Percentiles rank a stretch among this genome's conserved stretches.
These are phyloP conservation scores for Andrena fulva DNA, from an alignment of 2,888 invertebrate genomes.

Conservation along the genomic window DNA sequence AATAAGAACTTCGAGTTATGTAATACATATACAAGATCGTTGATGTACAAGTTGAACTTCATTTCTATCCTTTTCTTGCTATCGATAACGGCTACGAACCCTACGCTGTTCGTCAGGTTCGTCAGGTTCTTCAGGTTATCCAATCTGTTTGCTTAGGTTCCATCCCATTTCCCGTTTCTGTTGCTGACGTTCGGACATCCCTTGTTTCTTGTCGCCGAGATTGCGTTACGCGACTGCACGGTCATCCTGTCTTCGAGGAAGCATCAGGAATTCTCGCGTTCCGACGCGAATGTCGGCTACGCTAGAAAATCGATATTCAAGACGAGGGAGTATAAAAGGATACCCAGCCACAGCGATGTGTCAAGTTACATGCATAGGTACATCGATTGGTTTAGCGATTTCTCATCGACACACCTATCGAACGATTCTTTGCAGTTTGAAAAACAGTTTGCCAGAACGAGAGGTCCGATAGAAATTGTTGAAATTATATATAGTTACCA, in stretches of 20 bases:
- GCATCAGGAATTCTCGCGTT: not conserved
- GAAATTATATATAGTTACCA: too few relatives aligned
- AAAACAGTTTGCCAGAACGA: too few relatives aligned
- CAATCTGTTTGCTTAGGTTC: not conserved
- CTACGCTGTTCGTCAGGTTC: not conserved
- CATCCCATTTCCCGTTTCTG: not conserved
- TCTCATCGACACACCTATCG: too few relatives aligned
- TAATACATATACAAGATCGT: too few relatives aligned
- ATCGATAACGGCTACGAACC: slow-evolving; percentile 3
- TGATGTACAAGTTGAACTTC: too few relatives aligned
- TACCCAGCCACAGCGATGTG: not conserved
- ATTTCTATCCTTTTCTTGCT: slow-evolving; percentile 1
- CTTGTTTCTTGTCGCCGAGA: too few relatives aligned
- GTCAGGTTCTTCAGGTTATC: not conserved
- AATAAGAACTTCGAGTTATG: too few relatives aligned
- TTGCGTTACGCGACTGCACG: not conserved
- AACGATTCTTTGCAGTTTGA: too few relatives aligned
- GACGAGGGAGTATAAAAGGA: not conserved
- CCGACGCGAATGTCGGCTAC: not conserved
- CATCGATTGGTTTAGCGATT: not conserved
- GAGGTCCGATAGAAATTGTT: too few relatives aligned
- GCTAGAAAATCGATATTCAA: slow-evolving; percentile 4
- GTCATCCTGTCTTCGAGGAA: not conserved
- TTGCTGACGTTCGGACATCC: not conserved
- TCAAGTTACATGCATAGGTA: not conserved